Percentiles rank a stretch among this genome's conserved stretches.
Evolutionary conservation across 2,113 vertebrate species (phyloP).

Genomic region (Lophius piscatorius): DNA sequence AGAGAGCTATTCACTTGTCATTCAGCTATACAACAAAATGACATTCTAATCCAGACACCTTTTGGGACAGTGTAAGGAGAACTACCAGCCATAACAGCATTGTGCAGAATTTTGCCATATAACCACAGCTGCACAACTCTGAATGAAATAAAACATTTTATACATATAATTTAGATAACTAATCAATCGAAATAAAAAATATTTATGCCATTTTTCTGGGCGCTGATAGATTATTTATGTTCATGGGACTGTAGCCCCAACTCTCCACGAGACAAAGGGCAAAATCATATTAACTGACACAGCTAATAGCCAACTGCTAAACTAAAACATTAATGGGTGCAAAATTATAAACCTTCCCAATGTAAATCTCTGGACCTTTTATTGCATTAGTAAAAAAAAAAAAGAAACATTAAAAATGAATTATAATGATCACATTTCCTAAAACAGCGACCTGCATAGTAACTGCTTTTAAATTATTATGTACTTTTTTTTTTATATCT

Average conservation of each 20-base stretch:
- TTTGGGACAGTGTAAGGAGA: slow-evolving; percentile 31
- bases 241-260: background rate
- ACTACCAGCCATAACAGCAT: slow-evolving; percentile 19
- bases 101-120: background rate
- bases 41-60: slow-evolving; percentile 63
- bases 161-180: no score
- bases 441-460: background rate
- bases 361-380: no score
- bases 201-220: background rate
- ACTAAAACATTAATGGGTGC: background rate
- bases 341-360: no score
- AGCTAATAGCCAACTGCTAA: background rate
- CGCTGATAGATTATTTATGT: background rate
- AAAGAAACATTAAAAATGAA: no score
- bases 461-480: no score
- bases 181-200: no score
- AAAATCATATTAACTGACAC: background rate
- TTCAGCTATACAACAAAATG: slow-evolving; percentile 58
- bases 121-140: background rate
- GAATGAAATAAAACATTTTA: background rate
- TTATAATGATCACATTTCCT: background rate
- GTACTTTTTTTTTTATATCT: no score
- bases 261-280: background rate
- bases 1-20: slow-evolving; percentile 60
- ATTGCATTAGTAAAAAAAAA: no score